Evolutionary conservation across 2,797 vertebrate genomes (phyloP), one percentile per base, ranked within the genome.

Genomic region (Columba guinea): DNA sequence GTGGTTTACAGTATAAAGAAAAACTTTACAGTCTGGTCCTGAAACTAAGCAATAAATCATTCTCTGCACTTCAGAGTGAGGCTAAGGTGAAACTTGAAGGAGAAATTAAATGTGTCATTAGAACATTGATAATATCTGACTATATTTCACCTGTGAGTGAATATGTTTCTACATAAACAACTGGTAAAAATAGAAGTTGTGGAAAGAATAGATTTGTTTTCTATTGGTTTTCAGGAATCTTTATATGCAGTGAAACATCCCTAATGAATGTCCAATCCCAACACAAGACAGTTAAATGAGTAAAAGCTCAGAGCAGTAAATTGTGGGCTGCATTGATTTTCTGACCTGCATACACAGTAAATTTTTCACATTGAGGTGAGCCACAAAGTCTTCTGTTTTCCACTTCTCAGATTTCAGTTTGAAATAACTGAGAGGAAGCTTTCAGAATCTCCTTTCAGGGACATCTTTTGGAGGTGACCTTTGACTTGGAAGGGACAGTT

Each of bases 381-480:
- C 70, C 90, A 84, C 73, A 89, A 35, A 73, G 75, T 89, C 84
- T 55, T 95, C 93, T 93, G 48, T 83, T 93, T 84, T 80, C 58
- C 58, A 71, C 30, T 70, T 74, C 89, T 95, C 76, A 55, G 56
- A 89, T 95, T 94, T 89, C 86, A 77, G 30, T 89, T 93, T 65
- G 85, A 77, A 94, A 95, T 93, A 91, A 62, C 37, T 88, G 70
- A 94, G 77, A 76, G 84, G 77, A 91, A 87, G 90, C 60, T 96
- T 96, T 96, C 87, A 87, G 78, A 91, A 68, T 89, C 67, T 93
- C 37, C 39, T 88, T 90, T 80, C 89, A 79, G 87, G 90, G 41
- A 49, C 13, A 49, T 96, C 82, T 90, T 97, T 83, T 96, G 90
- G 70, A 95, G 60, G 93, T 97, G 95, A 98, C 95, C 90, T 91